Evolutionary conservation across 2,113 vertebrate genomes (phyloP).

Genomic region (Lathamus discolor): DNA sequence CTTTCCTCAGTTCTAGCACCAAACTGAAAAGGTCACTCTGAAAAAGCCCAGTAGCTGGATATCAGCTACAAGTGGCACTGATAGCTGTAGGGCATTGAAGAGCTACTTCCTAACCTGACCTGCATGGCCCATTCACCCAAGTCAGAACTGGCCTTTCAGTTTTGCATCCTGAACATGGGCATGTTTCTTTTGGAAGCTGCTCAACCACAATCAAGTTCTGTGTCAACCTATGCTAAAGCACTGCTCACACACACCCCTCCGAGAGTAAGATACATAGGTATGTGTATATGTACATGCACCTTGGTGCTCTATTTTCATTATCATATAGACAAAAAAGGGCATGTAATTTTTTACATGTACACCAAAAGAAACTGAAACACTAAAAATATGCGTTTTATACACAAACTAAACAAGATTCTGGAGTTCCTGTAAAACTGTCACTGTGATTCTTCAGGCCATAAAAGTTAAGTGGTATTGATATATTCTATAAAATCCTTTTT

Average conservation of each 20-base stretch:
- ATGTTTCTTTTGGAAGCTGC: neutral
- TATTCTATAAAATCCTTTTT: neutral
- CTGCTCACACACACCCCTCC: neutral
- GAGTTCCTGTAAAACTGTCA: neutral
- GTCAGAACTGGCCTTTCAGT: neutral
- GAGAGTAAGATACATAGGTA: neutral
- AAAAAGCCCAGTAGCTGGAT: neutral
- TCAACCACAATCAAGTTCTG: neutral
- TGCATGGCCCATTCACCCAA: neutral
- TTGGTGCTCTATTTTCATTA: neutral
- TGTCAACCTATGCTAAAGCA: neutral
- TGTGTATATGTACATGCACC: too few relatives aligned
- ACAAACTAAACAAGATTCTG: neutral
- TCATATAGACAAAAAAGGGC: neutral
- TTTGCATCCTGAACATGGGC: neutral
- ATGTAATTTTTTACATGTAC: neutral
- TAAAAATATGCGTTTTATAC: neutral
- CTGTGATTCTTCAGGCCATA: neutral
- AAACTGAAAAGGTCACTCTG: neutral
- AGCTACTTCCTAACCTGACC: neutral
- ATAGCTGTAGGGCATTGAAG: neutral
- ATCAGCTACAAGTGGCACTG: neutral
- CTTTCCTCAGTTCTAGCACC: neutral
- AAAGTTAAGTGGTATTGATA: neutral
- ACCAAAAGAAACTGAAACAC: neutral